Evolutionary conservation across 2,113 vertebrate genomes (phyloP).

Genomic region (Ceyx margarethae): DNA sequence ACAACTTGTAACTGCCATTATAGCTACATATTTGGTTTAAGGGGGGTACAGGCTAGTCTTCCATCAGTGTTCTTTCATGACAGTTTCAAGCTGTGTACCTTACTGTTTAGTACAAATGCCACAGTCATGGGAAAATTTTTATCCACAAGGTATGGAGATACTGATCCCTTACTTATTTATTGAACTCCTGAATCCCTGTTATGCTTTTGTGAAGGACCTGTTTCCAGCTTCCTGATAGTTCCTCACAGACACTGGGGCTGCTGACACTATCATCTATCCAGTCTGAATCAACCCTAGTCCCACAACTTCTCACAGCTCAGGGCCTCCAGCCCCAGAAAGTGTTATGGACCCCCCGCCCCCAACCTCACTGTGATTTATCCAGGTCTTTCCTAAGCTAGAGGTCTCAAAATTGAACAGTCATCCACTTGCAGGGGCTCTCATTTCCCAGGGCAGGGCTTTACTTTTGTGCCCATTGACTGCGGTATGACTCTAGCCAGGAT

Average conservation of each 20-base stretch:
- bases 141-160: background rate
- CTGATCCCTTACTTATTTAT: background rate
- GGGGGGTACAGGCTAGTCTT: background rate
- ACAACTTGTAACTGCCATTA: background rate
- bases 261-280: background rate
- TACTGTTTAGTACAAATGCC: background rate
- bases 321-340: fast-evolving
- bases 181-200: background rate
- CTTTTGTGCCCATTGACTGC: background rate
- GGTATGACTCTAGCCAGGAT: background rate
- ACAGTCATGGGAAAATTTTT: background rate
- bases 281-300: background rate
- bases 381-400: background rate
- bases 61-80: background rate
- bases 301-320: background rate
- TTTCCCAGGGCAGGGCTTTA: background rate
- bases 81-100: background rate
- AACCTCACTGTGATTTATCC: background rate
- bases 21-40: background rate
- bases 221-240: background rate
- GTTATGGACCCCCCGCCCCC: background rate
- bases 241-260: background rate
- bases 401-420: background rate
- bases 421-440: background rate
- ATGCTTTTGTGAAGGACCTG: background rate